Evolutionary conservation across 2,113 vertebrate species (phyloP), one percentile per base, ranked within the genome.

Genomic region (Hippocampus guttulatus): DNA sequence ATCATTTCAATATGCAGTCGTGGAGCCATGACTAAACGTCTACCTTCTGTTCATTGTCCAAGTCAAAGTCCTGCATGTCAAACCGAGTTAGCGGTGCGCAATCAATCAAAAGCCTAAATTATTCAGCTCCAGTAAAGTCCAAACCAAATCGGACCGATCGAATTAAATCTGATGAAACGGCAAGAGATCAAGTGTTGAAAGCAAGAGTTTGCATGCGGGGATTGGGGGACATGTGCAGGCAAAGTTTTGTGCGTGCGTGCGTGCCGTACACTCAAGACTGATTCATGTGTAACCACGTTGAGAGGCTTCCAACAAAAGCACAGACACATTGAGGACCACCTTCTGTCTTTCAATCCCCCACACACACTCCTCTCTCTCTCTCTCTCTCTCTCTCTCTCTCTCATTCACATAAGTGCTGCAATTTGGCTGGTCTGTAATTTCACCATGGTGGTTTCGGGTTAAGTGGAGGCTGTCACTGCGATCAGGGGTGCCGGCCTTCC

Each of bases 381-480:
- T 58, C 69, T 75, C 70, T 70, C 62, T 75, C 75, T 83, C 78
- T 75, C 69, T 76, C 51, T 38, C 33, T 38, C 33, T 6, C 33
- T 38, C 33, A 38, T 78, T 80, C 68, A 76, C 81, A 81, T 85
- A 86, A 85, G 81, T 86, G 87, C 84, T 87, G 83, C 89, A 86
- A 89, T 89, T 88, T 89, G 73, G 89, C 85, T 76, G 82, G 82
- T 87, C 86, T 90, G 87, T 89, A 89, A 90, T 90, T 90, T 90
- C 71, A 75, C 78, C 69, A 73, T 84, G 82, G 83, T 47, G 85
- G 87, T 89, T 87, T 84, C 67, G 86, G 88, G 87, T 89, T 88
- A 90, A 90, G 84, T 87, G 87, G 80, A 89, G 85, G 81, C 87
- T 84, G 83, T 82, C 79, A 78, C 77, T 82, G 74, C 82, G 73